Evolutionary conservation across 2,113 vertebrate species (phyloP).

Genomic region (Myiagra hebetior): DNA sequence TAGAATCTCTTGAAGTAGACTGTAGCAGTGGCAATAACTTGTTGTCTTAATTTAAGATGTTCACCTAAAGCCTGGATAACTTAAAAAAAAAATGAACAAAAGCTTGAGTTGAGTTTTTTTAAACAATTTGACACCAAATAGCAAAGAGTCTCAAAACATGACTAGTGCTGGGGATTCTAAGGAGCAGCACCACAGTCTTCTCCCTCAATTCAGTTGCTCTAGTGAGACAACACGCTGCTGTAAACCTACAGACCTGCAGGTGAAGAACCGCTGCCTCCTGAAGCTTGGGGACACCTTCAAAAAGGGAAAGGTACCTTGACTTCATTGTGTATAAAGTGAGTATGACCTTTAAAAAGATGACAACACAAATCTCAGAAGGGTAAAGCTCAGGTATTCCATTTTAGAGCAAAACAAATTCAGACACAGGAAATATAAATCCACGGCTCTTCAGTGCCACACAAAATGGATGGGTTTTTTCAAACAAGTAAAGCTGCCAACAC

Average conservation of each 20-base stretch:
- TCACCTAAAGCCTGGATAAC: conserved; percentile 98
- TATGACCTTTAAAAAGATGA: neutral
- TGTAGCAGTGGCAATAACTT: conserved; percentile 98
- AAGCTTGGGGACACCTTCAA: neutral
- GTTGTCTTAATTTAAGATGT: conserved; percentile 98
- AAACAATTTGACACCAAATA: conserved; percentile 45
- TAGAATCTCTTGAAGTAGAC: conserved; percentile 99
- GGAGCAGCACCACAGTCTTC: neutral
- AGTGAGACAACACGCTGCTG: neutral
- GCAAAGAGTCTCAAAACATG: neutral
- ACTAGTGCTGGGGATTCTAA: neutral
- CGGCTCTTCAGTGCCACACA: neutral
- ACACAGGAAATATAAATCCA: neutral
- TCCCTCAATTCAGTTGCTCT: neutral
- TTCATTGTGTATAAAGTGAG: neutral
- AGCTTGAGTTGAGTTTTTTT: conserved; percentile 54
- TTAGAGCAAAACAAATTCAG: neutral
- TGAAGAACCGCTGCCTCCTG: neutral
- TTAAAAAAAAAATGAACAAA: conserved; percentile 69
- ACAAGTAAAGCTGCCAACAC: conserved; percentile 30
- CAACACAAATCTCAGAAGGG: neutral
- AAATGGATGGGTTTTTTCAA: neutral
- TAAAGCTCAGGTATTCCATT: neutral
- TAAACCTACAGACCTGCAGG: conserved; percentile 7
- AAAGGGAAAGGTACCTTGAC: neutral